Conservation (phyloP, 2,888 invertebrate species). For the Acleris cristana region DNA sequence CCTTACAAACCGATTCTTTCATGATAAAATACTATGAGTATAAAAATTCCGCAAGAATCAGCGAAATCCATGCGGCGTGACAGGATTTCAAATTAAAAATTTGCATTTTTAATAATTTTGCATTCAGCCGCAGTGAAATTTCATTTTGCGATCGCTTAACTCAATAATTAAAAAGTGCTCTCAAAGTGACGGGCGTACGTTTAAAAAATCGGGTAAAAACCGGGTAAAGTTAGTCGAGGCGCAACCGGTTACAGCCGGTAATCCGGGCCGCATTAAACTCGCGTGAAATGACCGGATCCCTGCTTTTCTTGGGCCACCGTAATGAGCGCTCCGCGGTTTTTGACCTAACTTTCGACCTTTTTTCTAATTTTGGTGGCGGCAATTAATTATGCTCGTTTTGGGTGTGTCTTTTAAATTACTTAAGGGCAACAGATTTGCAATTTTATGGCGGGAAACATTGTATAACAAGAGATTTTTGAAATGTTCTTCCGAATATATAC, state of each 20-base stretch:
- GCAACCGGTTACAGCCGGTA: slow-evolving; percentile 31
- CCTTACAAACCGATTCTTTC: no score
- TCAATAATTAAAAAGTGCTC: slow-evolving; percentile 33
- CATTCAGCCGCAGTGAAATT: slow-evolving; percentile 15
- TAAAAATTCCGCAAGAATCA: slow-evolving; percentile 5
- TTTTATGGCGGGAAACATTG: slow-evolving; percentile 1
- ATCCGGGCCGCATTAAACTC: slow-evolving; percentile 34
- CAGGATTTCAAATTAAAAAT: slow-evolving; percentile 18
- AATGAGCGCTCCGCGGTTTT: slow-evolving; percentile 33
- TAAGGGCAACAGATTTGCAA: slow-evolving; percentile 32
- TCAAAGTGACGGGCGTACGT: slow-evolving; percentile 30
- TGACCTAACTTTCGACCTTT: slow-evolving; percentile 34
- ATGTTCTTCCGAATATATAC: no score
- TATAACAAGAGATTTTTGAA: no score
- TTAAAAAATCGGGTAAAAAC: slow-evolving; percentile 15
- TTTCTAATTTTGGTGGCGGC: slow-evolving; percentile 25
- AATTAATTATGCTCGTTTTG: slow-evolving; percentile 31
- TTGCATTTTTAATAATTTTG: slow-evolving; percentile 27
- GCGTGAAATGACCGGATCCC: slow-evolving; percentile 37
- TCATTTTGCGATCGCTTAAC: slow-evolving; percentile 32
- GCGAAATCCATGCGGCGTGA: slow-evolving; percentile 5
- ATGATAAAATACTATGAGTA: background rate
- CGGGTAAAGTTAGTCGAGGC: slow-evolving; percentile 32
- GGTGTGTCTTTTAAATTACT: slow-evolving; percentile 36
- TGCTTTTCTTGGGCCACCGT: slow-evolving; percentile 33